Percentiles rank a stretch among this genome's conserved stretches.
Evolutionary conservation across 2,113 vertebrate species (phyloP).

Genomic region (Muntiacus reevesi): DNA sequence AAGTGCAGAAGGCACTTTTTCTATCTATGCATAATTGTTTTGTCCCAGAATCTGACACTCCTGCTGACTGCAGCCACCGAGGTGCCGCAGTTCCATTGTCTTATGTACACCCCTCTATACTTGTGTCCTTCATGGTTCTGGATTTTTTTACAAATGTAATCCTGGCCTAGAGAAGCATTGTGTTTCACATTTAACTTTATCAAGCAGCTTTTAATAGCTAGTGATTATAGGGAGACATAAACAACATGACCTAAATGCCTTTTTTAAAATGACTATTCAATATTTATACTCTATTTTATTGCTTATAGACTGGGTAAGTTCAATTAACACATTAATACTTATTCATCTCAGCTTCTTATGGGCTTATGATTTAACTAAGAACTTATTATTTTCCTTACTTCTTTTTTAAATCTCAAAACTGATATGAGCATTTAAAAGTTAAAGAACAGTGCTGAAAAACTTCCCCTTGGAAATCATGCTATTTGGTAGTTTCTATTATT

Average conservation of each 20-base stretch:
- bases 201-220: background rate
- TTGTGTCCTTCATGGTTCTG: background rate
- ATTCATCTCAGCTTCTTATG: background rate
- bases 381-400: background rate
- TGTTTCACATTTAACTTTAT: background rate
- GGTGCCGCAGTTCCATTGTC: background rate
- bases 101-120: accelerated
- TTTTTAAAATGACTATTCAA: background rate
- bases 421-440: background rate
- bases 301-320: background rate
- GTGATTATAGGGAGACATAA: background rate
- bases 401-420: background rate
- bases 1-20: background rate
- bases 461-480: background rate
- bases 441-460: background rate
- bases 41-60: background rate
- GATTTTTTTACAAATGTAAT: background rate
- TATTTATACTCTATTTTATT: background rate
- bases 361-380: background rate
- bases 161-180: background rate
- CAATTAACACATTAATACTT: background rate
- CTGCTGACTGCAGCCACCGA: background rate
- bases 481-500: background rate
- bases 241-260: background rate
- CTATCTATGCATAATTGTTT: background rate